Conservation (phyloP, 2,797 vertebrate genomes). For the Lepus townsendii region DNA sequence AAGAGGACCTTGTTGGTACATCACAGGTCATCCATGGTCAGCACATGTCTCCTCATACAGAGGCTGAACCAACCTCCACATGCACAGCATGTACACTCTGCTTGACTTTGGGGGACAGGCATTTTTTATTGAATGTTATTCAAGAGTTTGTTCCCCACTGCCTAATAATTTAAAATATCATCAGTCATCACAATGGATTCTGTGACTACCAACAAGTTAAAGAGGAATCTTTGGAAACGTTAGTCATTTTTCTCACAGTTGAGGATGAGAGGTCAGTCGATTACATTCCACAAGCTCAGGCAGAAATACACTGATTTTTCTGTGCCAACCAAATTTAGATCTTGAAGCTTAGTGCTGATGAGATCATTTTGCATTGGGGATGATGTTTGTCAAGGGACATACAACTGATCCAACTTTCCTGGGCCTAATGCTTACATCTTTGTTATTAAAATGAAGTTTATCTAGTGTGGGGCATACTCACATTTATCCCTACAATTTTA, state of each 20-base stretch:
- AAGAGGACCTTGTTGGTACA: not conserved
- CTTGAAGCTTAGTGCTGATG: not conserved
- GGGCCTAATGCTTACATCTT: not conserved
- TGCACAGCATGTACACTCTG: not conserved
- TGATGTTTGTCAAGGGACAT: constrained; percentile 25
- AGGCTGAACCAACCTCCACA: not conserved
- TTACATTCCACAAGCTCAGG: not conserved
- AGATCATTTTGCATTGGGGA: not conserved
- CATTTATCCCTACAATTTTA: not conserved
- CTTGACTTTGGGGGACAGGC: not conserved
- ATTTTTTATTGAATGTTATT: not conserved
- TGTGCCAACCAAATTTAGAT: not conserved
- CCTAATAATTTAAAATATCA: not conserved
- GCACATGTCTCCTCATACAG: not conserved
- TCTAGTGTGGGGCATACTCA: not conserved
- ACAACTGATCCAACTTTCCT: not conserved
- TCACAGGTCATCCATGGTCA: not conserved
- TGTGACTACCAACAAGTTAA: not conserved
- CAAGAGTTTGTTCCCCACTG: not conserved
- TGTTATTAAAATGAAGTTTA: not conserved
- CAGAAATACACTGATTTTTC: constrained; percentile 18
- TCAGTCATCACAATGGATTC: not conserved
- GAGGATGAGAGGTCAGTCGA: not conserved
- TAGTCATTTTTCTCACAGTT: not conserved
- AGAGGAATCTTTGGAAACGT: not conserved